Evolutionary conservation across 2,113 vertebrate genomes (phyloP).

Genomic region (Anguilla rostrata): DNA sequence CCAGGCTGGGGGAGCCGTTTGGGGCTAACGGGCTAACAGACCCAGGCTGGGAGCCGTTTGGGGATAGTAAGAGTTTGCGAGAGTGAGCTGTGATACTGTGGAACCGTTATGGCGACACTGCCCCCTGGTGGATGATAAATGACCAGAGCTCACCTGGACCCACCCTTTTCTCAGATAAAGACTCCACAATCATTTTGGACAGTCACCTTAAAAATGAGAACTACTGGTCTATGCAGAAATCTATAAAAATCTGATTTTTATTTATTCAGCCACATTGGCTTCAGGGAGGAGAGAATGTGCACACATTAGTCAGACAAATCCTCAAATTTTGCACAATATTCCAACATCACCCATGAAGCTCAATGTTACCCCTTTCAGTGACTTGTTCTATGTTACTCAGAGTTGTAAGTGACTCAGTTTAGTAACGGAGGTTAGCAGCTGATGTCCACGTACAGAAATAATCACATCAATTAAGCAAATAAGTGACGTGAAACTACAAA

Average conservation of each 20-base stretch:
- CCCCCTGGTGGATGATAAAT: not conserved
- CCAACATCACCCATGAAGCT: too few relatives aligned
- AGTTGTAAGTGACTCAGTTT: too few relatives aligned
- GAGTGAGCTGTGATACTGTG: not conserved
- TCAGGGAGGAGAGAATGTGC: not conserved
- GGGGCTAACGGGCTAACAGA: not conserved
- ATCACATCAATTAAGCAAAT: too few relatives aligned
- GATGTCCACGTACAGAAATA: too few relatives aligned
- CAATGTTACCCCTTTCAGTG: too few relatives aligned
- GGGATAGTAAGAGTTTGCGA: not conserved
- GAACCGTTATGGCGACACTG: not conserved
- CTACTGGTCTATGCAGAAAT: not conserved
- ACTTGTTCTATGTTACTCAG: too few relatives aligned
- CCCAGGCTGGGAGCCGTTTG: not conserved
- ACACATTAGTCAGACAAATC: not conserved
- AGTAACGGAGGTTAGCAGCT: too few relatives aligned
- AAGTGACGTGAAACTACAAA: too few relatives aligned
- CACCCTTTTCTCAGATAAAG: too few relatives aligned
- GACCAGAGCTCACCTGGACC: not conserved
- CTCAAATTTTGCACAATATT: too few relatives aligned
- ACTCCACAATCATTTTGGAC: too few relatives aligned
- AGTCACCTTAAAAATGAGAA: too few relatives aligned
- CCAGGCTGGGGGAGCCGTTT: not conserved
- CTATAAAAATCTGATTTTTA: not conserved
- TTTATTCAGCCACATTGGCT: not conserved